These are phyloP conservation scores for Amblyjoppa proteus DNA, from an alignment of 2,888 invertebrate genomes.

Conservation along the genomic window DNA sequence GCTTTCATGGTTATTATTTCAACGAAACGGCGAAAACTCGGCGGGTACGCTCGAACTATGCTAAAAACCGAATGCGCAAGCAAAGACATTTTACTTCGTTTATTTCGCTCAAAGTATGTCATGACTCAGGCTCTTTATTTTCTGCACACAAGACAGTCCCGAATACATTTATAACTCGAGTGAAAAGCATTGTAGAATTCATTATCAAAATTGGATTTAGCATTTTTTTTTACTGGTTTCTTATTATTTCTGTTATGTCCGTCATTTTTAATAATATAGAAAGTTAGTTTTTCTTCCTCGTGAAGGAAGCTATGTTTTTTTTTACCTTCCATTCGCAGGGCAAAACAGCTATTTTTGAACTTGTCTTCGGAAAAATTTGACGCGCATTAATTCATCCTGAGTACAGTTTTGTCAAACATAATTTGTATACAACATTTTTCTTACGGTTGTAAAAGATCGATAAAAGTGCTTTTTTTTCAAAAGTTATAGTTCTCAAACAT, in stretches of 20 bases:
- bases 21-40: conserved; percentile 57
- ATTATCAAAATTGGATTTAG: not conserved
- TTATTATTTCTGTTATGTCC: not conserved
- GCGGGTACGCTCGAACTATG: not conserved
- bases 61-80: not conserved
- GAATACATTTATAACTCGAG: not conserved
- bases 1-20: conserved; percentile 59
- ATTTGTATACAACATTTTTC: no score
- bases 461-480: no score
- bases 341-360: no score
- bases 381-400: no score
- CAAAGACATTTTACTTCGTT: not conserved
- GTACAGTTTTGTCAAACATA: no score
- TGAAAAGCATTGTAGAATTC: not conserved
- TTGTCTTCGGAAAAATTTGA: no score
- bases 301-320: no score
- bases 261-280: no score
- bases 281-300: no score
- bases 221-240: not conserved
- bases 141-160: not conserved
- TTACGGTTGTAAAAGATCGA: no score
- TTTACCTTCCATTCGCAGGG: no score
- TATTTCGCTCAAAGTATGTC: not conserved
- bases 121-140: not conserved
- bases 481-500: no score